Evolutionary conservation across 1,140 invertebrate genomes (phyloP).

Genomic region (Dreissena polymorpha): DNA sequence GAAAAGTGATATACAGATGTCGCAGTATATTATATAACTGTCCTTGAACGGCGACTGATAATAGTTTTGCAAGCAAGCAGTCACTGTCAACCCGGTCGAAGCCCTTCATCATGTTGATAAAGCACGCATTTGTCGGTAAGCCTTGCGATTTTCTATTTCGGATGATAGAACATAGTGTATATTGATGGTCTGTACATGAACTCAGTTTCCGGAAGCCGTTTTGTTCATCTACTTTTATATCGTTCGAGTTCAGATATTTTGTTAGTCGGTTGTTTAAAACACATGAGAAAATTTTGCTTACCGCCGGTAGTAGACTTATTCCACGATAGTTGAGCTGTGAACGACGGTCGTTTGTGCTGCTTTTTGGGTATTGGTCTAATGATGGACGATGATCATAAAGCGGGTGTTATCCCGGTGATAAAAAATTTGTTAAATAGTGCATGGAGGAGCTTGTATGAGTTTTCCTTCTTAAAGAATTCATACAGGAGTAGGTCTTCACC

Average conservation of each 20-base stretch:
- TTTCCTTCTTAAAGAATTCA: not conserved
- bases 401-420: not conserved
- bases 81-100: too few species aligned
- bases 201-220: not conserved
- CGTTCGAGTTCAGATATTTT: not conserved
- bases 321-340: not conserved
- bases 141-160: too few species aligned
- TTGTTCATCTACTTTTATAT: not conserved
- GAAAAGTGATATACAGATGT: too few species aligned
- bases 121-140: too few species aligned
- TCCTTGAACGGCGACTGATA: too few species aligned
- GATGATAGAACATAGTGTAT: not conserved
- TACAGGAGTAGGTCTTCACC: not conserved
- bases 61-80: too few species aligned
- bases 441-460: not conserved
- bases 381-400: not conserved
- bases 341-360: not conserved
- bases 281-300: not conserved
- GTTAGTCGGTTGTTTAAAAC: not conserved
- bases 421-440: not conserved
- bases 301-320: not conserved
- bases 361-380: too few species aligned
- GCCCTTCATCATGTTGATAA: too few species aligned
- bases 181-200: not conserved
- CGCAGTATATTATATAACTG: too few species aligned